Evolutionary conservation across 2,113 vertebrate species (phyloP).

Genomic region (Pristiophorus japonicus): DNA sequence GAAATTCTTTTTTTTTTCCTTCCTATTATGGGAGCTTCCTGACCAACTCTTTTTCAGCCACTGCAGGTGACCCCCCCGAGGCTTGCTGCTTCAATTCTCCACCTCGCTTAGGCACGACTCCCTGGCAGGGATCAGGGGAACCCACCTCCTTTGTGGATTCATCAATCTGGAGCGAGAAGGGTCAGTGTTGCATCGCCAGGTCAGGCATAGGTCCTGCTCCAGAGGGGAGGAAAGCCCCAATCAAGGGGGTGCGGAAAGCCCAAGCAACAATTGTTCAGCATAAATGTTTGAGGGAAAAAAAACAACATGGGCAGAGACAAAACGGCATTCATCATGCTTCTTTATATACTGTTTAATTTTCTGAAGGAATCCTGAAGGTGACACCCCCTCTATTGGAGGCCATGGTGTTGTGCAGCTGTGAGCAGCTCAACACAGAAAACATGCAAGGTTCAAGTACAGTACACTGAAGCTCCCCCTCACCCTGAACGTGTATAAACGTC

Average conservation of each 20-base stretch:
- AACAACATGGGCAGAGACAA: neutral
- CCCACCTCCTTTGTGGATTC: neutral
- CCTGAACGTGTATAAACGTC: too few species aligned
- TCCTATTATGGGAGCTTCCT: too few species aligned
- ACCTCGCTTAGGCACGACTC: neutral
- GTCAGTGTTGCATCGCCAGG: neutral
- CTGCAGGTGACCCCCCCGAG: too few species aligned
- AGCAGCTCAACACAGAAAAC: neutral
- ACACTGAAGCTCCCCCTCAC: neutral
- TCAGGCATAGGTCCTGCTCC: neutral
- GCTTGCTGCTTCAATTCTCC: neutral
- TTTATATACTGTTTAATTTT: neutral
- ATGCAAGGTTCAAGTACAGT: too few species aligned
- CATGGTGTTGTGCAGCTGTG: neutral
- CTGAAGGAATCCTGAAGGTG: neutral
- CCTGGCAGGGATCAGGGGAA: neutral
- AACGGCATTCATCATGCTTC: neutral
- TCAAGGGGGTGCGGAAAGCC: neutral
- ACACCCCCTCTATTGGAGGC: constrained; percentile 1
- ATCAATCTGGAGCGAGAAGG: neutral
- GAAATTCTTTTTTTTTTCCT: too few species aligned
- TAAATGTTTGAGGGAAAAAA: neutral
- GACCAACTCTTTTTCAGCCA: too few species aligned
- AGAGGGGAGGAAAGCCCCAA: neutral
- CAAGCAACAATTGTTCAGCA: neutral